Evolutionary conservation across 2,113 vertebrate genomes (phyloP), one percentile per base, ranked within the genome.

Genomic region (Sorex araneus): DNA sequence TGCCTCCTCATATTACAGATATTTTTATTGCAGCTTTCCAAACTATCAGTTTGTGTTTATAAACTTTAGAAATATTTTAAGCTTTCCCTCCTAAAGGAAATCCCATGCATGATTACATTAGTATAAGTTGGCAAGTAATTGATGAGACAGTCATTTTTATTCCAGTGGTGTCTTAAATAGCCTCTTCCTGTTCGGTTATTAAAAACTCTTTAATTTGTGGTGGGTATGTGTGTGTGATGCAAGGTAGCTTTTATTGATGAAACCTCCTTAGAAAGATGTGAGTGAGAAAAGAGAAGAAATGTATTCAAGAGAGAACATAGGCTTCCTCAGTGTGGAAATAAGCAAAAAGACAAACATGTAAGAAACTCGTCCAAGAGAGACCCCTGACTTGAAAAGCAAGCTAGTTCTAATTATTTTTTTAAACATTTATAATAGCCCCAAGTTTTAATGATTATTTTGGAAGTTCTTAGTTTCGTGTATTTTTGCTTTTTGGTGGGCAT

Each of bases 31-130:
- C 32, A 89, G 45, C 16, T 73, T 92, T 94, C 76, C 71, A 94
- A 86, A 83, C 60, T 84, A 67, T 80, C 50, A 32, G 19, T 88
- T 77, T 76, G 34, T 89, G 80, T 86, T 92, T 87, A 73, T 90
- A 87, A 84, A 89, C 74, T 92, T 87, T 78, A 70, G 75, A 94
- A 80, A 32, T 94, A 25, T 88, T 84, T 94, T 89, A 95, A 93
- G 36, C 45, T 74, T 92, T 93, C 36, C 40, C 32, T 91, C 84
- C 32, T 25, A 77, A 71, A 90, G 40, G 40, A 40, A 40, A 40
- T 40, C 76, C 66, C 83, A 94, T 91, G 75, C 28, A 84, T 74
- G 36, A 30, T 66, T 87, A 74, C 47, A 90, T 94, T 92, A 91
- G 3, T 70, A 34, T 74, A 45, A 90, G 34, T 54, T 89, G 84